Evolutionary conservation across 2,113 vertebrate genomes (phyloP).

Genomic region (Dendrocopos noguchii): DNA sequence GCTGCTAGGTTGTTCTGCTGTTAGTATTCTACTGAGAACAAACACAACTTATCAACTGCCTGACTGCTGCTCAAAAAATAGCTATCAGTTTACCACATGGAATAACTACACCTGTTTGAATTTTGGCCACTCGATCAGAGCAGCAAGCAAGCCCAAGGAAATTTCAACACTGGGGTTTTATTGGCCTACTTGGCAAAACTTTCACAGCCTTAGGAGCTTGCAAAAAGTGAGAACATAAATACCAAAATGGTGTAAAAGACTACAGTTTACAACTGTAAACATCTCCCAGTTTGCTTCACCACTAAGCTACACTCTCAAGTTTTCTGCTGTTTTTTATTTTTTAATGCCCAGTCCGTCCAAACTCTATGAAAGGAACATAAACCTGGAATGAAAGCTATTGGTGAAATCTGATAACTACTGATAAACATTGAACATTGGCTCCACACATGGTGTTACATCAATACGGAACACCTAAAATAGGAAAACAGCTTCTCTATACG

Average conservation of each 20-base stretch:
- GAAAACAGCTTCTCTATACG: not conserved
- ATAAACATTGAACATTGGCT: not conserved
- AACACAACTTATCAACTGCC: constrained; percentile 60
- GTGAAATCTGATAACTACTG: constrained; percentile 4
- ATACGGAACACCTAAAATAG: not conserved
- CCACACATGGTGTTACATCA: not conserved
- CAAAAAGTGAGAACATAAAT: constrained; percentile 2
- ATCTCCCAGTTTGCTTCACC: not conserved
- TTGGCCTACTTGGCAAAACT: constrained; percentile 38
- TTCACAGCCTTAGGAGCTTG: constrained; percentile 2
- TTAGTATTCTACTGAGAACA: constrained; percentile 50
- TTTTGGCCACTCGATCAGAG: constrained; percentile 32
- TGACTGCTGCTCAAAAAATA: constrained; percentile 50
- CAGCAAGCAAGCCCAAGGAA: constrained; percentile 26
- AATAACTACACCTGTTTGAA: constrained; percentile 61
- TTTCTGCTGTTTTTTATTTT: not conserved
- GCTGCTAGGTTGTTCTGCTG: constrained; percentile 15
- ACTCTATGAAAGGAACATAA: not conserved
- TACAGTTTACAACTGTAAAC: not conserved
- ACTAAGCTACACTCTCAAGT: not conserved
- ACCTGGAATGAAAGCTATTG: constrained; percentile 9
- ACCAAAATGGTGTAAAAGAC: not conserved
- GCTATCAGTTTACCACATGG: constrained; percentile 36
- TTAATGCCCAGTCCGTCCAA: not conserved
- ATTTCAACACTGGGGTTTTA: constrained; percentile 40